phyloP scores from a whole-genome alignment of 2,797 vertebrate genomes.

The Limosa lapponica region DNA sequence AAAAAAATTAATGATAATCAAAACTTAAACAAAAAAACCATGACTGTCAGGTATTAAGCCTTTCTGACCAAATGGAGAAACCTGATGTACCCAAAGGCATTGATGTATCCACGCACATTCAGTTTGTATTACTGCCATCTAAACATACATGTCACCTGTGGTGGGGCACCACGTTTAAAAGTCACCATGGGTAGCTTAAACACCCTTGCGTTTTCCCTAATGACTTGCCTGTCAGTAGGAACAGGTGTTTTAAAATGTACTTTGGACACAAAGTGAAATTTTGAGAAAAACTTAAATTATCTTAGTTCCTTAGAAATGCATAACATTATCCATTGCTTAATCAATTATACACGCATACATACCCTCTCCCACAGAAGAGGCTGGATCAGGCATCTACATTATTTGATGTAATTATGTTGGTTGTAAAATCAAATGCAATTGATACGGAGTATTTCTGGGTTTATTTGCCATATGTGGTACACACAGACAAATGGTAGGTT shows the following conservation, averaged over 20 bases:
- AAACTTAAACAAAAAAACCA: not conserved
- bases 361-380: not conserved
- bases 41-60: not conserved
- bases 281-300: not conserved
- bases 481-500: not conserved
- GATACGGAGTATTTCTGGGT: not conserved
- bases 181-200: not conserved
- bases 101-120: not conserved
- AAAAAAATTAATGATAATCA: not conserved
- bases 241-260: not conserved
- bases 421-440: constrained; percentile 16
- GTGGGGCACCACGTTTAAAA: not conserved
- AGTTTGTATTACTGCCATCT: not conserved
- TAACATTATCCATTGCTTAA: not conserved
- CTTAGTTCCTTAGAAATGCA: not conserved
- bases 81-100: not conserved
- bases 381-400: not conserved
- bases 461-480: not conserved
- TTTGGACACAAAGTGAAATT: not conserved
- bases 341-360: not conserved
- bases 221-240: not conserved
- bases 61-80: not conserved
- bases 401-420: not conserved
- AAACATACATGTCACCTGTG: not conserved
- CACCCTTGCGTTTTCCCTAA: not conserved